These are phyloP conservation scores for Linurgus olivaceus DNA, from an alignment of 2,797 vertebrate genomes.

Conservation along the genomic window DNA sequence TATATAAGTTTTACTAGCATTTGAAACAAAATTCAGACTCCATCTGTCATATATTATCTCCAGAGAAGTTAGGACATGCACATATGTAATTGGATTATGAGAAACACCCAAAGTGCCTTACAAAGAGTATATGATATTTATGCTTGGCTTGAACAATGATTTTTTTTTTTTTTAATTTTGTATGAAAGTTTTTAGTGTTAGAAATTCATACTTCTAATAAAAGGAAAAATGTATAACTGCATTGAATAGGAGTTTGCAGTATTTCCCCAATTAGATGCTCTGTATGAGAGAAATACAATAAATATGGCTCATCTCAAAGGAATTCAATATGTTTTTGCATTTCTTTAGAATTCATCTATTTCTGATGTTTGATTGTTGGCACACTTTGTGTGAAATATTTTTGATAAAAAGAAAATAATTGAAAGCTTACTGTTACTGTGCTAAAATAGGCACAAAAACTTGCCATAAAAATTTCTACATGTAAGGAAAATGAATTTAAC, in stretches of 20 bases:
- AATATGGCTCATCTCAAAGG: neutral
- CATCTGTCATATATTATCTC: neutral
- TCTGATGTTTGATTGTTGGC: neutral
- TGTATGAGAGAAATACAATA: neutral
- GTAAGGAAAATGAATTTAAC: neutral
- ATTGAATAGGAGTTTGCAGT: neutral
- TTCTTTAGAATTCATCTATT: neutral
- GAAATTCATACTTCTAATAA: neutral
- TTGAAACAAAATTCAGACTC: slow-evolving; percentile 4
- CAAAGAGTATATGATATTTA: neutral
- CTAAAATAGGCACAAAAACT: neutral
- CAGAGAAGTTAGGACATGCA: neutral
- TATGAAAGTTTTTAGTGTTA: neutral
- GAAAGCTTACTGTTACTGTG: neutral
- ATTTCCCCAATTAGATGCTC: neutral
- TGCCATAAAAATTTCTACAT: neutral
- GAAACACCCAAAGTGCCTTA: neutral
- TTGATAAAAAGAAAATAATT: neutral
- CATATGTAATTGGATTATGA: slow-evolving; percentile 6
- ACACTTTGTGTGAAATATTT: neutral
- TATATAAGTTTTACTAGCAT: neutral
- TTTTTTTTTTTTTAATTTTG: neutral
- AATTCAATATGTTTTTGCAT: neutral
- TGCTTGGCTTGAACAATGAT: neutral
- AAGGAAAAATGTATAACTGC: neutral